Conservation (phyloP, 2,888 invertebrate species). For the Exocentrus adspersus region DNA sequence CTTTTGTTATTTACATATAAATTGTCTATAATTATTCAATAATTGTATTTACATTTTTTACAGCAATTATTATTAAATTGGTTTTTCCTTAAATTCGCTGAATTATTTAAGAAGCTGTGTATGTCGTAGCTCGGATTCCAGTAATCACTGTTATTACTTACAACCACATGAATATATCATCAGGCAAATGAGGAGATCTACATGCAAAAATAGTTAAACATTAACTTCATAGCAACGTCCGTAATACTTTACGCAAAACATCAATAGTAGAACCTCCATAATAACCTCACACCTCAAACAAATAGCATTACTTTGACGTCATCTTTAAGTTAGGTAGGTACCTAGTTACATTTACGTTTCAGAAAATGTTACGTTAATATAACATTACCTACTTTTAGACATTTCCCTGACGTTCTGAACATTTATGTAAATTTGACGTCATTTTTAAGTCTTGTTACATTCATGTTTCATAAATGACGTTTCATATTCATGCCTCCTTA, state of each 20-base stretch:
- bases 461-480: too few species aligned
- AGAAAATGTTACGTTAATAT: too few species aligned
- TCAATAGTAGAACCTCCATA: too few species aligned
- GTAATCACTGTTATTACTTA: neutral
- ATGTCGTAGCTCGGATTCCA: neutral
- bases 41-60: constrained; percentile 18
- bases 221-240: neutral
- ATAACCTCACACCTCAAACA: too few species aligned
- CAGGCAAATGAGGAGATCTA: neutral
- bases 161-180: neutral
- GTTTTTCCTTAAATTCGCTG: constrained; percentile 12
- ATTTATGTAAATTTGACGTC: too few species aligned
- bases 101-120: neutral
- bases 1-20: constrained; percentile 34
- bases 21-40: constrained; percentile 33
- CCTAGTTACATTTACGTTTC: too few species aligned
- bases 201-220: neutral
- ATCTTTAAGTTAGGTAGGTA: too few species aligned
- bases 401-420: too few species aligned
- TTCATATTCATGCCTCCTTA: too few species aligned
- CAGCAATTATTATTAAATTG: constrained; percentile 1
- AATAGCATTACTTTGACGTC: too few species aligned
- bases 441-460: too few species aligned
- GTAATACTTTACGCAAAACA: neutral
- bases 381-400: too few species aligned